Base-by-base conservation (phyloP, 2,797 vertebrate species). In the Cyclura pinguis region DNA sequence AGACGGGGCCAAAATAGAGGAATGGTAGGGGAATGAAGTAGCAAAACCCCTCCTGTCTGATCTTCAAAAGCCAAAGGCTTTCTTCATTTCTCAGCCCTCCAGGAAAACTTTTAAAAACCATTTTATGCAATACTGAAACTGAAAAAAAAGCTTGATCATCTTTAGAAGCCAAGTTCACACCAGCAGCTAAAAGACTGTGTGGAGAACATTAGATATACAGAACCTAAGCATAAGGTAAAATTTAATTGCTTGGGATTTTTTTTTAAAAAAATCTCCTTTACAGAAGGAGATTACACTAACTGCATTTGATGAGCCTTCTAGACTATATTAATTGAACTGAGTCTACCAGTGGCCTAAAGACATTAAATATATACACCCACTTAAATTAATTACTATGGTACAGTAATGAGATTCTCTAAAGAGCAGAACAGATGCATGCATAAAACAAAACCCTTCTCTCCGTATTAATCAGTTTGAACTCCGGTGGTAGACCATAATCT, bases 241-340 rank as follows among this genome's bases (percentile, higher is more conserved):
- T 81, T 50, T 67, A 10, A 20, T 89, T 62, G 9, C 69, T 84
- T 52, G 27, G 67, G 27, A 18, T 83, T 82, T 59, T n/a, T 84
- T 52, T 18, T 69, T 13, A 59, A 10, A 38, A 35, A n/a, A 87
- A 42, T 27, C 57, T 78, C 14, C 72, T 64, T 47, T 78, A 32
- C 27, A 78, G 85, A 84, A 85, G 72, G 77, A n/a, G 84, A 38
- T 20, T 57, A 67, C 2, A 2, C 4, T 74, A 91, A 88, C 73
- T 24, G 14, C 27, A 29, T 20, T 69, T 85, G 16, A 32, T 1
- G 73, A 59, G 24, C 14, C 16, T 84, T 6, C 89, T n/a, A 1
- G 92, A 92, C 85, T 73, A 92, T 35, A 67, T 24, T 72, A 88
- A 86, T 74, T 77, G 85, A 91, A 85, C 55, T 5, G 76, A 83